Percentiles rank a stretch among this genome's conserved stretches.
phyloP scores from a whole-genome alignment of 1,140 invertebrate species.

The Chrysoperla carnea region DNA sequence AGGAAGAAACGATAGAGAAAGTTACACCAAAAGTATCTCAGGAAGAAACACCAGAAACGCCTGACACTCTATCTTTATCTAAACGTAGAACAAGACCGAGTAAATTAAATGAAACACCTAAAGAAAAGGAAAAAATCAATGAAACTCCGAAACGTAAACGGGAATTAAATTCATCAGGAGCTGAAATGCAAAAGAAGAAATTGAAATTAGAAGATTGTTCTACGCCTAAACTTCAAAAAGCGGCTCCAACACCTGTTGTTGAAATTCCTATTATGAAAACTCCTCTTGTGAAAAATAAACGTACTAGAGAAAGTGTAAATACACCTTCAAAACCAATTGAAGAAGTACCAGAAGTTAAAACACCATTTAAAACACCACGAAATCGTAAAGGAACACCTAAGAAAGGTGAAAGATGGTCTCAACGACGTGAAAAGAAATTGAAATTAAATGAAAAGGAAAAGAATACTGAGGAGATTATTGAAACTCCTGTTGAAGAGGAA shows the following conservation, averaged over 20 bases:
- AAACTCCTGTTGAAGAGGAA: conserved; percentile 5
- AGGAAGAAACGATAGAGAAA: conserved; percentile 17
- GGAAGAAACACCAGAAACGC: conserved; percentile 5
- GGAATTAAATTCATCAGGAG: conserved; percentile 6
- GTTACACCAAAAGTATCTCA: conserved; percentile 11
- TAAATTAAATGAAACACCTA: conserved; percentile 36
- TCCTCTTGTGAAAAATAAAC: neutral
- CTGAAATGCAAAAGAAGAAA: conserved; percentile 12
- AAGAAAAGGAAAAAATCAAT: conserved; percentile 3
- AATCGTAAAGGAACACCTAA: conserved; percentile 17
- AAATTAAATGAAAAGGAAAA: conserved; percentile 6
- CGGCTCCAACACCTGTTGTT: too few species aligned
- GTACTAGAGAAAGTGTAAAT: conserved; percentile 2
- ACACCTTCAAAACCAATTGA: neutral
- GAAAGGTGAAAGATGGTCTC: conserved; percentile 22
- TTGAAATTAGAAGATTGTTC: neutral
- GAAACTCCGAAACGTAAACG: conserved; percentile 15
- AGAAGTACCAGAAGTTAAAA: neutral
- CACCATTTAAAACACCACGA: neutral
- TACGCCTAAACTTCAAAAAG: neutral
- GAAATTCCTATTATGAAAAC: neutral
- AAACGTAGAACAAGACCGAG: conserved; percentile 33
- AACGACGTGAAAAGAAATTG: conserved; percentile 21
- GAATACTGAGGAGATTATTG: conserved; percentile 5
- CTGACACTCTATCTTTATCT: conserved; percentile 36